These are phyloP conservation scores for Pithys albifrons DNA, from an alignment of 2,113 vertebrate genomes.

Conservation along the genomic window DNA sequence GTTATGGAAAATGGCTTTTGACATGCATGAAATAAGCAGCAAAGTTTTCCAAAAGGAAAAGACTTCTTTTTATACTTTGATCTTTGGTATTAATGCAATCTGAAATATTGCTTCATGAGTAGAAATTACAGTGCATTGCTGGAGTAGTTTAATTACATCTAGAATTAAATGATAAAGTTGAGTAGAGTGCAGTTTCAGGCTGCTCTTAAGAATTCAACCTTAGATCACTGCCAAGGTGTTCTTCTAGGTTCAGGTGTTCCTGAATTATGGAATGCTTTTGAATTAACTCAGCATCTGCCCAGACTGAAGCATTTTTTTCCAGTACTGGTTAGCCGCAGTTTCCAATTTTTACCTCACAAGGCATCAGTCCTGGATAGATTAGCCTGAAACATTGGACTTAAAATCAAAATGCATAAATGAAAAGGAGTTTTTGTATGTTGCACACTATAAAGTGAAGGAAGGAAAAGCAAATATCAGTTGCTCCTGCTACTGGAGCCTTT, in stretches of 20 bases:
- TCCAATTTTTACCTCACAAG: not conserved
- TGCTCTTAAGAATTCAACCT: not conserved
- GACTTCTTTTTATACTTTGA: not conserved
- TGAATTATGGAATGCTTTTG: not conserved
- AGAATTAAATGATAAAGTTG: not conserved
- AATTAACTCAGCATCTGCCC: not conserved
- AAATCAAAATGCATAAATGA: not conserved
- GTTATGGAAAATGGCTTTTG: not conserved
- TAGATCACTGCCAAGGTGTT: not conserved
- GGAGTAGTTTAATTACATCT: not conserved
- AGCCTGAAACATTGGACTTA: not conserved
- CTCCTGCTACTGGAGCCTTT: not conserved
- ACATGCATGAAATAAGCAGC: not conserved
- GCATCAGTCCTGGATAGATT: not conserved
- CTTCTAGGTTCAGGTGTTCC: not conserved
- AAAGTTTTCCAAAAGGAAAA: not conserved
- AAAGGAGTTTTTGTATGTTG: not conserved
- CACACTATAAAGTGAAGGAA: not conserved
- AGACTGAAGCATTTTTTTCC: not conserved
- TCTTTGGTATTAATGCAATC: not conserved
- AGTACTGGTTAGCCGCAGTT: not conserved
- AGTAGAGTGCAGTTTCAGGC: not conserved
- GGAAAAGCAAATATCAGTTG: not conserved
- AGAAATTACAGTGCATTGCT: not conserved
- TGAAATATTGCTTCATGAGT: not conserved